Base-by-base conservation (phyloP, 2,888 invertebrate genomes). In the Anodontia alba region DNA sequence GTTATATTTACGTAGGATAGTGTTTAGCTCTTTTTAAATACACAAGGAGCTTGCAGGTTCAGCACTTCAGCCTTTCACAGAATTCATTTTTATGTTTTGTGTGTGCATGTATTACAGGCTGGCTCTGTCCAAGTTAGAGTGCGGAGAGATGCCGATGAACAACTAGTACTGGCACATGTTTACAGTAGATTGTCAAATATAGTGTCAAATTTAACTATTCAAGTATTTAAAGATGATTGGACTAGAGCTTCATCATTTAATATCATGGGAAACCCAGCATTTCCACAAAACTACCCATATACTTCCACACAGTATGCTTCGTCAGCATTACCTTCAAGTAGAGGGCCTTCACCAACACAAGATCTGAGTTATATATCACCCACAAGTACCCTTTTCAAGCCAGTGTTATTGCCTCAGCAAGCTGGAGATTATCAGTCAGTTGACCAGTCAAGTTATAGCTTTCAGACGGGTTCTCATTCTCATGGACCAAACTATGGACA, bases 141-240 rank as follows among this genome's bases (percentile, higher is more conserved):
- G 5, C 92, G 96, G 43, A 92, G 96, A 43, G 96, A 96, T 91
- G 96, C 96, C 5, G 95, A 96, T 90, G 96, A 96, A 90, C 96
- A 96, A 92, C 90, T 95, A 87, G 96, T 96, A 8, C 92, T 96
- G 70, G 95, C 95, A 8, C 95, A 95, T 87, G 95, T 96, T 23
- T 95, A 95, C 87, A 95, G 95, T 88, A 95, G 96, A 72, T 94
- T 96, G 3, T 95, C 95, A 31, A 95, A 95, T 77, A 93, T 96
- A 36, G 95, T 96, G 23, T 95, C 95, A 20, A 94, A 95, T 31
- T 94, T 96, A 31, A 96, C 95, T 1, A 95, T 96, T 57, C 96
- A 96, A 91, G 95, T 96, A 71, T 95, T 95, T 87, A 95, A 95
- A 89, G 95, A 95, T 83, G 95, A 95, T 83, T 95, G 95, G 95